Conservation (phyloP, 2,888 invertebrate species). For the Galeruca laticollis region DNA sequence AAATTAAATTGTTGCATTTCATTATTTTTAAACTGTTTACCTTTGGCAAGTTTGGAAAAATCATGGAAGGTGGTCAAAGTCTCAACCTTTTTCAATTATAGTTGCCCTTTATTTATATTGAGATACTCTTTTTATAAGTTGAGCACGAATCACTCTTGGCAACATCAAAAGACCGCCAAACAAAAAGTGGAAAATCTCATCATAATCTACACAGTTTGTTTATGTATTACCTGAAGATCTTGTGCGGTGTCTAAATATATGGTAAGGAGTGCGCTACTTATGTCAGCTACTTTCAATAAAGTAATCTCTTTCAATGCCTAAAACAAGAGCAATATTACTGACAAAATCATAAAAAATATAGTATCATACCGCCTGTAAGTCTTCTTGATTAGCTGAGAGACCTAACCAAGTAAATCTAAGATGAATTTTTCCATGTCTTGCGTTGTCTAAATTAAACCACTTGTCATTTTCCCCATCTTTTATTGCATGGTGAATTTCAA, state of each 20-base stretch:
- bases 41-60: too few relatives aligned
- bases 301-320: constrained; percentile 80
- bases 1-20: too few relatives aligned
- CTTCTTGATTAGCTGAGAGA: constrained; percentile 75
- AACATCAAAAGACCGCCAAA: too few relatives aligned
- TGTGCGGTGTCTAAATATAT: constrained; percentile 92
- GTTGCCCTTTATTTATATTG: too few relatives aligned
- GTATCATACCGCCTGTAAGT: constrained; percentile 75
- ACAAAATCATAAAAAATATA: constrained; percentile 16
- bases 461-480: constrained; percentile 56
- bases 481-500: constrained; percentile 54
- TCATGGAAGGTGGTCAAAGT: too few relatives aligned
- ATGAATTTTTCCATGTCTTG: constrained; percentile 92
- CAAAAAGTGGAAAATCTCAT: too few relatives aligned
- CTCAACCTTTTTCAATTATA: too few relatives aligned
- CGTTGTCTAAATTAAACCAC: constrained; percentile 85
- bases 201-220: background rate
- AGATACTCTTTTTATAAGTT: too few relatives aligned
- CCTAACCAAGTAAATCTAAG: constrained; percentile 89
- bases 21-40: too few relatives aligned
- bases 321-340: constrained; percentile 30
- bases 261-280: constrained; percentile 81
- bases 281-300: constrained; percentile 76
- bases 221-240: constrained; percentile 81
- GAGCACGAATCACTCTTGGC: too few relatives aligned